A percentile compares a stretch with the other conserved stretches of the same genome.
Evolutionary conservation across 1,140 invertebrate species (phyloP).

Genomic region (Carposina sasakii): DNA sequence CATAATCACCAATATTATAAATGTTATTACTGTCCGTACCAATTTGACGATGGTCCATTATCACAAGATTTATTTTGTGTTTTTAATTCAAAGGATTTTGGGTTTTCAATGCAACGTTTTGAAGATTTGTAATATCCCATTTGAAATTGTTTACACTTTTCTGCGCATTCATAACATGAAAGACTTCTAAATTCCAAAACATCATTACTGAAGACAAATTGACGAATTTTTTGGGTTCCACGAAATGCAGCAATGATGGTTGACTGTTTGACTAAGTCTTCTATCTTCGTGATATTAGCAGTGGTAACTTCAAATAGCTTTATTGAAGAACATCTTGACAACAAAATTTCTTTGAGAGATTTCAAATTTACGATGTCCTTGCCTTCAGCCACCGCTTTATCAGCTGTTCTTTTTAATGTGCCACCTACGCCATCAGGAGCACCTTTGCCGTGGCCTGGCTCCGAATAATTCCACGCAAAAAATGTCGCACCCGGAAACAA

Average conservation of each 20-base stretch:
- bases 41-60: neutral
- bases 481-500: conserved; percentile 14
- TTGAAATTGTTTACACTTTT: conserved; percentile 13
- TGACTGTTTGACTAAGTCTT: conserved; percentile 18
- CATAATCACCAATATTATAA: conserved; percentile 19
- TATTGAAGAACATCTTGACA: conserved; percentile 11
- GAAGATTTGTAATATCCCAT: conserved; percentile 10
- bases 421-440: conserved; percentile 25
- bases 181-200: conserved; percentile 20
- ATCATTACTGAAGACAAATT: conserved; percentile 23
- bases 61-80: neutral
- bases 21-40: neutral
- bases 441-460: conserved; percentile 21
- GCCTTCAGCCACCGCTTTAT: conserved; percentile 25
- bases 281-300: conserved; percentile 10
- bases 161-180: conserved; percentile 18
- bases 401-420: conserved; percentile 27
- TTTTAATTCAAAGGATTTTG: conserved; percentile 4
- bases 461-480: conserved; percentile 29
- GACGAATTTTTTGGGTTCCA: conserved; percentile 28
- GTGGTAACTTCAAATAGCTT: conserved; percentile 22
- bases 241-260: conserved; percentile 15
- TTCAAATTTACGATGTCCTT: conserved; percentile 22
- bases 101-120: neutral
- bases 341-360: conserved; percentile 10